Evolutionary conservation across 2,888 invertebrate genomes (phyloP), one percentile per base, ranked within the genome.

Genomic region (Cremastinae sp.): DNA sequence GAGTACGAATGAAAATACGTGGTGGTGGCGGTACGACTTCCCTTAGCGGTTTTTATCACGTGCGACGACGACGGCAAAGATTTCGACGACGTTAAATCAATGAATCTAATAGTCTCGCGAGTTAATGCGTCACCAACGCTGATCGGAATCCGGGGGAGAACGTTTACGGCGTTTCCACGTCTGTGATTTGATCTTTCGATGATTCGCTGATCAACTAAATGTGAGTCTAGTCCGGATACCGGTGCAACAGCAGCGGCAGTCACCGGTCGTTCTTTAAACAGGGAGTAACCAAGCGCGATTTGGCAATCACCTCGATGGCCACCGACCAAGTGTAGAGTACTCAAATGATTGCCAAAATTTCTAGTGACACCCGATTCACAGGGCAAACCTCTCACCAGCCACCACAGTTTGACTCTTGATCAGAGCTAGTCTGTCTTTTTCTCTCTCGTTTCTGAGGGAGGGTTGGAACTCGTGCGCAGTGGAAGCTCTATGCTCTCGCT

Each of bases 1-100:
- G 89, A 88, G 82, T 89, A 89, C 89, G 89, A 89, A 85, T 89
- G 89, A 89, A 89, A 89, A 88, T 89, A 89, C 89, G 89, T 89
- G 87, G 89, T 89, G 89, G 87, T 86, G 85, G 86, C 83, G 83
- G 86, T 84, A 74, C 81, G 74, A 83, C 83, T 85, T 86, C 85
- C 77, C 79, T 85, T 84, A 79, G 81, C 84, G 83, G 80, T 82
- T 78, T 79, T 81, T 74, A 81, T 80, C 74, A 81, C 81, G 78
- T 75, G 70, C 72, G 78, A 75, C 78, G 77, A 76, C 55, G 9
- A 41, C 41, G 41, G 12, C 41, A 5, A 28, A 2, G 28, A 28
- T 28, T 66, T 51, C 20, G 59, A 68, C 56, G 65, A 68, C 55
- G 69, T 55, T 45, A 56, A 69, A 69, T 72, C 56, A 59, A 58